These are phyloP conservation scores for Capricornis sumatraensis DNA, from an alignment of 2,113 vertebrate genomes.

Conservation along the genomic window DNA sequence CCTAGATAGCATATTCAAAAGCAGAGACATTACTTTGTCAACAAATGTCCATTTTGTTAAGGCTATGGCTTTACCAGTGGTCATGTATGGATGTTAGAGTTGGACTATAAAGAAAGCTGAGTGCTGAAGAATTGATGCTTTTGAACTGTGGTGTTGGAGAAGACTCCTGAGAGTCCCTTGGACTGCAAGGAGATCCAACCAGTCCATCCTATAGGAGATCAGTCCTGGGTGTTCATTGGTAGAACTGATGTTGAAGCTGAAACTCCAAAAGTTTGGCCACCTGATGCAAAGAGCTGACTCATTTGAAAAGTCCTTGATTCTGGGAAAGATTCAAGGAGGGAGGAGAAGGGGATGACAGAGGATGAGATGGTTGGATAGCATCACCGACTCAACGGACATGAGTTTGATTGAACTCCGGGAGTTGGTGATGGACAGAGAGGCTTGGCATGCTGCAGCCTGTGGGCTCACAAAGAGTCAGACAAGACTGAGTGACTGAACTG, in stretches of 20 bases:
- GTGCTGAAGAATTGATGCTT: neutral
- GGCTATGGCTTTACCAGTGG: neutral
- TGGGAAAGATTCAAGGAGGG: neutral
- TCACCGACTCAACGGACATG: neutral
- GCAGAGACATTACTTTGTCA: neutral
- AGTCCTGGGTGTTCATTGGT: neutral
- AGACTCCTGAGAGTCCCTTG: neutral
- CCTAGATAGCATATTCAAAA: neutral
- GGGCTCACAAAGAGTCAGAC: neutral
- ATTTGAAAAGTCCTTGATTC: neutral
- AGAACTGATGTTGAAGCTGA: neutral
- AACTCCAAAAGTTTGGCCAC: neutral
- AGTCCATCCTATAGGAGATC: neutral
- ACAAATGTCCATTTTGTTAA: accelerated
- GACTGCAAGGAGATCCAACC: neutral
- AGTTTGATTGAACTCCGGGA: neutral
- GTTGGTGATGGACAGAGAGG: neutral
- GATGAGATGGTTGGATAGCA: neutral
- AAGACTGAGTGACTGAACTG: neutral
- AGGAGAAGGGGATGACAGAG: neutral
- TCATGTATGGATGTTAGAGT: neutral
- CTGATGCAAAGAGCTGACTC: neutral
- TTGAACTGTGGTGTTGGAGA: neutral
- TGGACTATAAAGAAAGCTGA: neutral
- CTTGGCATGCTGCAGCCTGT: neutral